Base-by-base conservation (phyloP, 2,888 invertebrate genomes). In the Dendrolimus houi region DNA sequence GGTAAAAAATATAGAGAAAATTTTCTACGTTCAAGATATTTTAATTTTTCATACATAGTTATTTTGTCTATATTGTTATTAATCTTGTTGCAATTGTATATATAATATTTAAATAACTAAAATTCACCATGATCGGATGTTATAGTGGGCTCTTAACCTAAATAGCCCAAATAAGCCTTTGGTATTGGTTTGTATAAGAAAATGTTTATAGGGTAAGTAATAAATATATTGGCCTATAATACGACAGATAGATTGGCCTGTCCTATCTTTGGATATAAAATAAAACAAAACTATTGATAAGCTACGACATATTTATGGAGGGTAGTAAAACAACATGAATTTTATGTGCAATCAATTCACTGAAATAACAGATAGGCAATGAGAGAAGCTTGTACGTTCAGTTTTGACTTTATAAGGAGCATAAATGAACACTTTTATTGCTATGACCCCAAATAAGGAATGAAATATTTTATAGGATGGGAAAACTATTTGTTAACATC, bases 261-360 rank as follows among this genome's bases (percentile, higher is more conserved):
- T 29, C 47, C 12, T 47, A 47, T 47, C 47, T 12, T 47, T 47
- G 9, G 9, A 47, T 10, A 12, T 47, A 47, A 47, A 47, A 47
- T 47, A 47, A 47, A 47, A 47, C 47, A 10, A 47, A 10, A 12
- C 12, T 47, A 47, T 47, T 12, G 12, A 47, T 57, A 58, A 55
- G 57, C 54, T 55, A 52, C 29, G 52, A 52, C 52, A 47, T 57
- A 57, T 61, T 56, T 58, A 59, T 47, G 12, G 47, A 47, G 12
- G 47, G 12, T 47, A 47, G 47, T 47, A 47, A 47, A 47, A 47
- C 47, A 47, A 47, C 47, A 47, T 47, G 47, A 47, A 47, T 47
- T 47, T 47, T 47, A 47, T 47, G 47, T 47, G 47, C 47, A 9
- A 47, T 47, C 12, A 47, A 47, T 10, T 12, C 47, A 47, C 47